phyloP scores from a whole-genome alignment of 2,797 vertebrate species.

The Bradypodion ventrale region DNA sequence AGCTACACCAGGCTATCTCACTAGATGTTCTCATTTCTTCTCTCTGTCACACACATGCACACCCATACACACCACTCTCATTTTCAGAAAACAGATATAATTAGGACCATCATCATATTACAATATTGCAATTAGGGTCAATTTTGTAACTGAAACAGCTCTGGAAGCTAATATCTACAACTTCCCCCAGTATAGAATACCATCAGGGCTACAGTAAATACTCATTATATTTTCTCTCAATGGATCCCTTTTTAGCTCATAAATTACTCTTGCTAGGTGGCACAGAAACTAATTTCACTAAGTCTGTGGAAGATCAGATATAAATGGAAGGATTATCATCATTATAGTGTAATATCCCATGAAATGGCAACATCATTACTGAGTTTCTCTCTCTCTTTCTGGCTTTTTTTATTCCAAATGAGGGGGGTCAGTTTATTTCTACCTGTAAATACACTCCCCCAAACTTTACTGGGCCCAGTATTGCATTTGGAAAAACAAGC shows the following conservation, averaged over 20 bases:
- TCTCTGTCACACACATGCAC: background rate
- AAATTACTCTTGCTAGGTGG: constrained; percentile 92
- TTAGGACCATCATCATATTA: constrained; percentile 55
- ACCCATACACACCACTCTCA: constrained; percentile 11
- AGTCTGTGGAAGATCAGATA: constrained; percentile 91
- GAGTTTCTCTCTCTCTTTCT: constrained; percentile 75
- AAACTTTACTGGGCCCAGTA: constrained; percentile 73
- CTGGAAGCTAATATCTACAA: constrained; percentile 70
- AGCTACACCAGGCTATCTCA: background rate
- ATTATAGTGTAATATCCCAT: constrained; percentile 99
- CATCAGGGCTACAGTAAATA: constrained; percentile 86
- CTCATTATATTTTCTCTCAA: constrained; percentile 87
- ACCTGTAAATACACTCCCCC: constrained; percentile 70
- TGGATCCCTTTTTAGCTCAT: constrained; percentile 88
- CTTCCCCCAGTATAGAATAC: constrained; percentile 81
- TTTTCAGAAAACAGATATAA: constrained; percentile 59
- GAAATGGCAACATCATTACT: constrained; percentile 97
- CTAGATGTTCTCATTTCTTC: background rate
- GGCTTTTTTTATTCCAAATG: constrained; percentile 81
- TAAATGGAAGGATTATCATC: constrained; percentile 97
- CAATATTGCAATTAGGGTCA: constrained; percentile 11
- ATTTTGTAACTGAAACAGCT: background rate
- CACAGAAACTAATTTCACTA: constrained; percentile 90
- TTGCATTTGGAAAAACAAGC: constrained; percentile 53
- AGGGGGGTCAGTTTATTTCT: constrained; percentile 86